Conservation (phyloP, 2,113 vertebrate genomes). For the Leiothrix lutea region DNA sequence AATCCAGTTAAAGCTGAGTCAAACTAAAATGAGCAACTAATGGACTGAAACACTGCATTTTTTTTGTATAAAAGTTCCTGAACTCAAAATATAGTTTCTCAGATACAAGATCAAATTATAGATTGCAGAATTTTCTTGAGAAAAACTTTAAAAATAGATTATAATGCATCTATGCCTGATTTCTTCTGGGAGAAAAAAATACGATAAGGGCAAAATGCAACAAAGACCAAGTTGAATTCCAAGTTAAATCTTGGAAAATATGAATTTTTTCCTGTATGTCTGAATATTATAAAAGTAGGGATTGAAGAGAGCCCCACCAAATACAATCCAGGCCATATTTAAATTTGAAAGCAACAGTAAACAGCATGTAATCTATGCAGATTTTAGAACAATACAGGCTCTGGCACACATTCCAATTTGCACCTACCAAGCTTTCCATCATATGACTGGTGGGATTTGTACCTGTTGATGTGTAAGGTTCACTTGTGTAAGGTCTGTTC, state of each 20-base stretch:
- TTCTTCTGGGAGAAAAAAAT: not conserved
- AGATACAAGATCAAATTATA: not conserved
- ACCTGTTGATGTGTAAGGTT: not conserved
- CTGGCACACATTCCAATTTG: not conserved
- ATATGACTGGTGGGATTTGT: not conserved
- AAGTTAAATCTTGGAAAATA: not conserved
- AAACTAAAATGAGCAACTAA: slow-evolving; percentile 57
- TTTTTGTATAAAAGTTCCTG: not conserved
- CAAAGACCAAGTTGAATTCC: not conserved
- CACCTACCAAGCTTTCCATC: not conserved
- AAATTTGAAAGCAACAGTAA: not conserved
- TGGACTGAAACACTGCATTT: slow-evolving; percentile 42
- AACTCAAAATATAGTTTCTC: not conserved
- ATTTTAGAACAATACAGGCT: not conserved
- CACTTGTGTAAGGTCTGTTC: not conserved
- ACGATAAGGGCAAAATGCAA: not conserved
- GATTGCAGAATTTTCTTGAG: not conserved
- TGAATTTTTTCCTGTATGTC: not conserved
- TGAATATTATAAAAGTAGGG: not conserved
- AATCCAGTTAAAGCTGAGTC: slow-evolving; percentile 40
- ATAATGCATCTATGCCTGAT: not conserved
- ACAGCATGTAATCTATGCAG: not conserved
- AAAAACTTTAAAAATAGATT: not conserved
- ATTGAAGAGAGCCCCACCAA: not conserved
- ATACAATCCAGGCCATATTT: not conserved